Evolutionary conservation across 2,797 vertebrate genomes (phyloP), one percentile per base, ranked within the genome.

Genomic region (Gymnoscopelus microlampas): DNA sequence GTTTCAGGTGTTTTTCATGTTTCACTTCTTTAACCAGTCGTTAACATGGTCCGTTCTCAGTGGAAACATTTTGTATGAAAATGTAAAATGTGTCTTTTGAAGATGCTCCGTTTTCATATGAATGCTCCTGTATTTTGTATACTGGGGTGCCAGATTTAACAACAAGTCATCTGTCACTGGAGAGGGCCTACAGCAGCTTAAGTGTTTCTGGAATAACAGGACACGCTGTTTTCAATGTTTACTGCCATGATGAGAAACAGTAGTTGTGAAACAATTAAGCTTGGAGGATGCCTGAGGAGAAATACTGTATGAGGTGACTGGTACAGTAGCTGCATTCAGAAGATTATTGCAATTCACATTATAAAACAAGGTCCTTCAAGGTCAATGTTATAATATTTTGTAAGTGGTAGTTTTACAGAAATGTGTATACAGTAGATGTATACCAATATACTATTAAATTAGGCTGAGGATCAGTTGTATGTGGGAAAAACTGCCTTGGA

Each of bases 141-240:
- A 51, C 13, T 24, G 29, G 32, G 49, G 6, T 53, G 32, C 32
- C 54, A 76, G 60, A 74, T 85, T 82, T 78, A 72, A 71, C 53
- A 77, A 73, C 70, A 58, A 77, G 68, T 77, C 11, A 63, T 76
- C 79, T 58, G 29, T 44, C 39, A 44, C 39, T 44, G 39, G 9
- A 44, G 39, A 44, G 39, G 66, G 73, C 84, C 82, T 54, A 2
- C 55, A 56, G 87, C 64, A 0, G 62, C 79, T 81, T 75, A 71
- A 64, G 62, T 66, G 68, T 62, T 58, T 48, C 60, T 67, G 49
- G 71, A 70, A 71, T 73, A 86, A 70, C 67, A 68, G 82, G 84
- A 86, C 81, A 69, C 74, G 72, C 68, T 2, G 56, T 78, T 81
- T 81, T 59, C 63, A 77, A 85, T 83, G 85, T 86, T 89, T 81